Base-by-base conservation (phyloP, 2,888 invertebrate genomes). In the Seira sanloemensis region DNA sequence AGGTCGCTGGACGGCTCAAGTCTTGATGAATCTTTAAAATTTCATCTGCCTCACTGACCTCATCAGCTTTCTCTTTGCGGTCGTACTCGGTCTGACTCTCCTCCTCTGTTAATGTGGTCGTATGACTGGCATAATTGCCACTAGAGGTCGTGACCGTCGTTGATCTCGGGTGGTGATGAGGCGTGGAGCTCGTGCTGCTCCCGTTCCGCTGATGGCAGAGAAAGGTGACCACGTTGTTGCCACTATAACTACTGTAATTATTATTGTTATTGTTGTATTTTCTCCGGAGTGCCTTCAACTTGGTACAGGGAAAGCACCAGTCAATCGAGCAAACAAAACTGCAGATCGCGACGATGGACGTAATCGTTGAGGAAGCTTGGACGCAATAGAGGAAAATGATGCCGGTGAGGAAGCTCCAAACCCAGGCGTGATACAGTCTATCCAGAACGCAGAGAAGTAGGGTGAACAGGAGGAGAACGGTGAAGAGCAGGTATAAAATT, bases 371-470 rank as follows among this genome's bases (percentile, higher is more conserved):
- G n/a, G 84, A 80, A 4, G 84, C 86, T 78, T 86, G 84, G 84
- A 86, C 86, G 81, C 86, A 86, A 86, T 86, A 86, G 25, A 76
- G 73, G 75, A 86, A 86, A 72, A 86, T 86, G 68, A 84, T 84
- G 37, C 86, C 86, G 58, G 67, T 73, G 50, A 86, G 66, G 71
- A 86, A 86, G 84, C 84, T 86, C 80, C 72, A 68, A 58, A 86
- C 84, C 86, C 86, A 86, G 69, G 84, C 73, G 26, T 76, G 75
- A 81, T 86, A 86, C 77, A 86, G 74, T 77, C 84, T 79, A 79
- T 86, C 86, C 78, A 86, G 46, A 46, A 84, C 69, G 66, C 84
- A 84, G 66, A 86, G 68, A 0, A 86, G 78, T 26, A 68, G 50
- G 19, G 86, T 86, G 65, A 78, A 84, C 26, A 86, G 81, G 65